Base-by-base conservation (phyloP, 2,113 vertebrate species). In the Pteruthius melanotis region DNA sequence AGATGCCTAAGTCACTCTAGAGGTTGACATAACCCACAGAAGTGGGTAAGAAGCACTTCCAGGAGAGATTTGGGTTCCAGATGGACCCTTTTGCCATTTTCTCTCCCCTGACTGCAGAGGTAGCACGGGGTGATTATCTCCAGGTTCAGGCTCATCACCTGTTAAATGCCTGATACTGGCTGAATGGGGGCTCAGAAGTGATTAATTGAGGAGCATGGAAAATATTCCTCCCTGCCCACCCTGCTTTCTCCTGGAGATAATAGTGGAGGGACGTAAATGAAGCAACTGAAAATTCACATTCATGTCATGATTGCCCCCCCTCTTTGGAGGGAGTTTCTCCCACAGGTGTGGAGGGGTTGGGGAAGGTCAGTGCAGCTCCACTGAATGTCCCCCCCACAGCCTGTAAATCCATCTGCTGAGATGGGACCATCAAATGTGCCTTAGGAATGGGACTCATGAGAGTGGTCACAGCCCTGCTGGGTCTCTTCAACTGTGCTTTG, bases 291-390 rank as follows among this genome's bases (percentile, higher is more conserved):
- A 87, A 87, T 39, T 31, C 0, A 3, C 44, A 27, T 64, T 84
- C 1, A 0, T 37, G 3, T 69, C 3, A 3, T 35, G 63, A 33
- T 39, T 52, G 17, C 26, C 54, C 40, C 57, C 11, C 22, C 12
- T 88, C 13, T 42, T 42, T 42, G 40, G 40, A 42, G 40, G 12
- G 3, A 37, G 70, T 76, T 47, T 23, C 17, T 77, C 59, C 18
- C 49, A 23, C 66, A 57, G 85, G 28, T 76, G 7, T 3, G 6
- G 52, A 66, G 66, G 49, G 7, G 24, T 42, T 66, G 49, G 87
- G 89, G 79, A 68, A 76, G 95, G 70, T 85, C 92, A 53, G 57
- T 39, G 65, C 35, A 37, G 13, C 69, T 81, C 60, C 52, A n/a
- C 17, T 1, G 11, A 16, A 40, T 30, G 31, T 49, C 52, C 30